A percentile compares a stretch with the other conserved stretches of the same genome.
These are phyloP conservation scores for Myopa testacea DNA, from an alignment of 2,888 invertebrate species.

Conservation along the genomic window DNA sequence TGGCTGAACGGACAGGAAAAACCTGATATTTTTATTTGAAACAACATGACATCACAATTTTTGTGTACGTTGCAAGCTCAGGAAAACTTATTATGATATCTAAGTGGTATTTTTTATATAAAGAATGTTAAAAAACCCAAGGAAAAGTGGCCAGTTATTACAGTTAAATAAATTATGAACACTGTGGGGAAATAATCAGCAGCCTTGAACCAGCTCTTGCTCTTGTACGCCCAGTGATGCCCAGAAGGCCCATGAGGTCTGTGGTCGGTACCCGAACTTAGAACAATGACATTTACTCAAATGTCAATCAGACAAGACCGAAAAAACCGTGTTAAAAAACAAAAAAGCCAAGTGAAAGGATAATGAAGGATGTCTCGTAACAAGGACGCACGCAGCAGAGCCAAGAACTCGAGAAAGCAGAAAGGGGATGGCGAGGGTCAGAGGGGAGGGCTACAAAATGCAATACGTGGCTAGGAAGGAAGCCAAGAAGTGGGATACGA, in stretches of 20 bases:
- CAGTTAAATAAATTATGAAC: background rate
- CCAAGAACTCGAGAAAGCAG: background rate
- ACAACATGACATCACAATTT: too few species aligned
- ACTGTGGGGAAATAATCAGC: background rate
- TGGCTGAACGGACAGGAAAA: too few species aligned
- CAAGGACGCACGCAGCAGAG: background rate
- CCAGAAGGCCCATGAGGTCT: background rate
- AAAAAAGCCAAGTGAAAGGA: constrained; percentile 15
- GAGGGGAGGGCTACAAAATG: background rate
- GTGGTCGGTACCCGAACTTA: background rate
- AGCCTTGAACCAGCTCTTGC: too few species aligned
- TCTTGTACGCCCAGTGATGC: too few species aligned
- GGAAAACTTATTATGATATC: too few species aligned
- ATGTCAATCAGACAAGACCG: constrained; percentile 12
- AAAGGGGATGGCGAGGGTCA: background rate
- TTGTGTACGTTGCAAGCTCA: too few species aligned
- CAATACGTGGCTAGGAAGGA: background rate
- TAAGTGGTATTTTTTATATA: background rate
- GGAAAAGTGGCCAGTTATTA: background rate
- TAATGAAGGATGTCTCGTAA: constrained; percentile 4
- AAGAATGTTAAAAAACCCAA: background rate
- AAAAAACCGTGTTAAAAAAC: background rate
- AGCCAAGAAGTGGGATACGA: background rate
- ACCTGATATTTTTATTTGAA: too few species aligned
- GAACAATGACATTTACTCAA: constrained; percentile 27